These are phyloP conservation scores for Catharus bicknelli DNA, from an alignment of 2,113 vertebrate genomes.

Conservation along the genomic window DNA sequence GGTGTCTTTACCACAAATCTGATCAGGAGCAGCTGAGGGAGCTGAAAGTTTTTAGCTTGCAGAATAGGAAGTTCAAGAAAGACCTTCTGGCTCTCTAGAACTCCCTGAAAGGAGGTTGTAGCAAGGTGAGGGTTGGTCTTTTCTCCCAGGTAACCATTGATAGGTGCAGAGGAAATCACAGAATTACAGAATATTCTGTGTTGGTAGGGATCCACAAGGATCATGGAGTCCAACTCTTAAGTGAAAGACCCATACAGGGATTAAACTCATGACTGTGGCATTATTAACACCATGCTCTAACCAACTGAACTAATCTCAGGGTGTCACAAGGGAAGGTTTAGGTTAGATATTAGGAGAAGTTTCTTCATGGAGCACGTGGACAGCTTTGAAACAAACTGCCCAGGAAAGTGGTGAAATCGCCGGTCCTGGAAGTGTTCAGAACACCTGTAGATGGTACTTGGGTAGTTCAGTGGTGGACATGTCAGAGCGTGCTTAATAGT, in stretches of 20 bases:
- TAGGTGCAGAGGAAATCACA: not conserved
- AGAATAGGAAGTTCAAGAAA: not conserved
- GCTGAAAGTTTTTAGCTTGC: not conserved
- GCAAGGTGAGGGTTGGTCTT: rapidly evolving
- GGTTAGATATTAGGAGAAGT: not conserved
- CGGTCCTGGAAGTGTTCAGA: not conserved
- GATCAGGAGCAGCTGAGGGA: not conserved
- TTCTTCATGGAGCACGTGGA: not conserved
- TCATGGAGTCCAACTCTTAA: not conserved
- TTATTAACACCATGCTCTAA: not conserved
- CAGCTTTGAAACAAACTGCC: not conserved
- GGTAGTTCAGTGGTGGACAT: not conserved
- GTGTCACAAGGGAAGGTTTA: not conserved
- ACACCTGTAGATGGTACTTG: not conserved
- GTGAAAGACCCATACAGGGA: not conserved
- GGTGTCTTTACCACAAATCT: not conserved
- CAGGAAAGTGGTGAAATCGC: not conserved
- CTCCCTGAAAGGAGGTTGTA: not conserved
- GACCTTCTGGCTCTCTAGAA: not conserved
- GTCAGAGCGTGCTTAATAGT: no score
- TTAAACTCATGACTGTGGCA: not conserved
- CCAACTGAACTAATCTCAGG: rapidly evolving
- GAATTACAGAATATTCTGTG: not conserved
- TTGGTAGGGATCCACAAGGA: not conserved
- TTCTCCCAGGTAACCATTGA: not conserved